phyloP scores from a whole-genome alignment of 2,888 invertebrate genomes.

The Drosophila kokeensis region DNA sequence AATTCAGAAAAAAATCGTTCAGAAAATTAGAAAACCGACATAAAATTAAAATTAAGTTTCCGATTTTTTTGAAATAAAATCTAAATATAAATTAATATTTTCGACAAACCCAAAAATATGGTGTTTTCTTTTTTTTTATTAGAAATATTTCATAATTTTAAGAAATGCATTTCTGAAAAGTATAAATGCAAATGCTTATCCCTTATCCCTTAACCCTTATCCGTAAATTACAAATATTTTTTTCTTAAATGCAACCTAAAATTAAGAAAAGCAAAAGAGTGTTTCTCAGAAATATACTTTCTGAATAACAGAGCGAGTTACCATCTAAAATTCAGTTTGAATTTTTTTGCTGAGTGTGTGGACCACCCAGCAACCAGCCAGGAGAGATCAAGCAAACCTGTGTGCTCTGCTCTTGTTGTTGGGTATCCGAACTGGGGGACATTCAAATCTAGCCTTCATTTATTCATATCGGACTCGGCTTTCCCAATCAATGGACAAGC shows the following conservation, averaged over 20 bases:
- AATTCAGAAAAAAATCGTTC: not conserved
- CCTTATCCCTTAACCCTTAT: not conserved
- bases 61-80: not conserved
- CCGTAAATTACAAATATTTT: not conserved
- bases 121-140: not conserved
- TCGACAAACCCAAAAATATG: not conserved
- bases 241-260: not conserved
- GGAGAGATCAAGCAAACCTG: conserved; percentile 42
- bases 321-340: not conserved
- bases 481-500: conserved; percentile 77
- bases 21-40: not conserved
- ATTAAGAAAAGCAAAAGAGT: not conserved
- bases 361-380: not conserved
- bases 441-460: conserved; percentile 60
- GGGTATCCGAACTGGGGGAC: conserved; percentile 34
- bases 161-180: not conserved
- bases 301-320: not conserved
- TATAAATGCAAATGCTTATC: not conserved
- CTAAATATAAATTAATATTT: not conserved
- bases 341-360: not conserved
- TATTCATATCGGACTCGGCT: conserved; percentile 75
- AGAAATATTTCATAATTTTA: not conserved
- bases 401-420: conserved; percentile 27
- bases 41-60: not conserved
- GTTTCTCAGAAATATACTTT: not conserved